A percentile compares a stretch with the other conserved stretches of the same genome.
These are phyloP conservation scores for Tetragnatha versicolor DNA, from an alignment of 1,140 invertebrate genomes.

Conservation along the genomic window DNA sequence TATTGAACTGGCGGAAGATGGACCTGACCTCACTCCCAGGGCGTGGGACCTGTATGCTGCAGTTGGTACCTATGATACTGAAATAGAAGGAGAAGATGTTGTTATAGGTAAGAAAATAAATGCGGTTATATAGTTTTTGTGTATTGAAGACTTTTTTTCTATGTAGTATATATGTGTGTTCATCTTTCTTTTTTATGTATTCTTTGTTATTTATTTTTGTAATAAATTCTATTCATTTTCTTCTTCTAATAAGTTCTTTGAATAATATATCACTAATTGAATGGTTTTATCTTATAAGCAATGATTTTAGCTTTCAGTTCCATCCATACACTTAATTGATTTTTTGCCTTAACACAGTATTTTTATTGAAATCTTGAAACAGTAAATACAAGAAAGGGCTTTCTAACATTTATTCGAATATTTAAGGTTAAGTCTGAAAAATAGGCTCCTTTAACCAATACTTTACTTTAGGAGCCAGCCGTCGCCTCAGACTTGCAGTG, in stretches of 20 bases:
- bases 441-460: not conserved
- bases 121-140: not conserved
- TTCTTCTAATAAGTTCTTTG: no score
- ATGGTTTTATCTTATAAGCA: no score
- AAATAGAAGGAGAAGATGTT: slow-evolving; percentile 58
- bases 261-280: no score
- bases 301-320: no score
- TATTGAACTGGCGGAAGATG: slow-evolving; percentile 57
- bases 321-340: no score
- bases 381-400: no score
- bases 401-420: no score
- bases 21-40: slow-evolving; percentile 54
- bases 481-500: slow-evolving; percentile 51
- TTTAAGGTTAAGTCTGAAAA: no score
- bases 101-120: slow-evolving; percentile 56
- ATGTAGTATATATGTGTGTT: not conserved
- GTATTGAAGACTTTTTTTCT: not conserved
- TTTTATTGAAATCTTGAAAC: no score
- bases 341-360: no score
- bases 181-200: not conserved
- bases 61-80: slow-evolving; percentile 5
- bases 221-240: not conserved
- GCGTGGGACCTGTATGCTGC: slow-evolving; percentile 39
- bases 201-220: not conserved
- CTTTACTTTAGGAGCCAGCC: slow-evolving; percentile 47